phyloP scores from a whole-genome alignment of 2,888 invertebrate species.

The Cheilosia vulpina region DNA sequence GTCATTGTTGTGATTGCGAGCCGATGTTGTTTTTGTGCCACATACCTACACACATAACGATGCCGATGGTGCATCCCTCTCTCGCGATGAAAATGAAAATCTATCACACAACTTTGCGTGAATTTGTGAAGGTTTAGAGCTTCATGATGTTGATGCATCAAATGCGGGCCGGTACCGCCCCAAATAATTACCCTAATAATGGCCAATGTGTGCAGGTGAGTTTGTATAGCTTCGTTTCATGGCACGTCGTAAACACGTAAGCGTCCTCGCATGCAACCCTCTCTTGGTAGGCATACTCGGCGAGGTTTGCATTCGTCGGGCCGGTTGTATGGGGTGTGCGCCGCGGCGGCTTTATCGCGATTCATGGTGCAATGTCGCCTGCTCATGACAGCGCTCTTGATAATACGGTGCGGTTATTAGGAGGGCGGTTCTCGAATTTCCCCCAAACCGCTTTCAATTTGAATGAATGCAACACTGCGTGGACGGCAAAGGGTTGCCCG shows the following conservation, averaged over 20 bases:
- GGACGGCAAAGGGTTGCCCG: constrained; percentile 56
- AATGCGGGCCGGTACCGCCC: constrained; percentile 66
- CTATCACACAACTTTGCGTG: constrained; percentile 75
- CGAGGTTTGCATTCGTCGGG: constrained; percentile 27
- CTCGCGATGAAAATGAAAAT: constrained; percentile 49
- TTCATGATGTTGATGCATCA: constrained; percentile 71
- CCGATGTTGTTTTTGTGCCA: constrained; percentile 32
- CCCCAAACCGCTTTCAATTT: constrained; percentile 46
- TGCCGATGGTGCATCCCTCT: constrained; percentile 60
- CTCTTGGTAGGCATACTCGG: background rate
- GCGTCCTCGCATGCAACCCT: constrained; percentile 45
- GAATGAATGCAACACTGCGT: constrained; percentile 31
- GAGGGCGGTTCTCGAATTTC: constrained; percentile 71
- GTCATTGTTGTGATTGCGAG: constrained; percentile 44
- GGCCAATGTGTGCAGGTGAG: constrained; percentile 66
- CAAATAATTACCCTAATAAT: constrained; percentile 74
- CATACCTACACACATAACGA: constrained; percentile 55
- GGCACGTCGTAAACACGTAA: constrained; percentile 69
- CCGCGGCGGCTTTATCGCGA: constrained; percentile 55
- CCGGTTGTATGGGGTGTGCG: constrained; percentile 1
- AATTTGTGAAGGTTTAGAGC: constrained; percentile 77
- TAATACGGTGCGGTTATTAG: constrained; percentile 69
- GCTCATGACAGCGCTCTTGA: constrained; percentile 70
- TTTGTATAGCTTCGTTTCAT: constrained; percentile 42
- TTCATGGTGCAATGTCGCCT: constrained; percentile 72